phyloP scores from a whole-genome alignment of 2,797 vertebrate genomes.

The Taeniopygia guttata region DNA sequence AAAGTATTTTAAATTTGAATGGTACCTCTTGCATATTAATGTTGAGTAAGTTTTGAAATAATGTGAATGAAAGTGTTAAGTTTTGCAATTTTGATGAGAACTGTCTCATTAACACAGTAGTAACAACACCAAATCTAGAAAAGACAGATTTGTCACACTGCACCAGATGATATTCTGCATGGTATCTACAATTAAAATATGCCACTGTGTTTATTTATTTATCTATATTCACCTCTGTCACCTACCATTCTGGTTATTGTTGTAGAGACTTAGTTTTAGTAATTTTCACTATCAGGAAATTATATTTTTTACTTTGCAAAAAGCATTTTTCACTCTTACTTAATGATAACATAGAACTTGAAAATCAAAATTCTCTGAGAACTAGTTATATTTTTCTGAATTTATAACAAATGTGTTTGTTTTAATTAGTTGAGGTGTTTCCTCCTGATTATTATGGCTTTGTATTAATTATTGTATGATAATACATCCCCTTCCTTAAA shows the following conservation, averaged over 20 bases:
- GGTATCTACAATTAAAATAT: background rate
- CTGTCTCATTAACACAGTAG: background rate
- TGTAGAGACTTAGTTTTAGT: background rate
- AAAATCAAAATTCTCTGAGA: background rate
- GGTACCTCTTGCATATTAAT: background rate
- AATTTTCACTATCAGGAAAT: background rate
- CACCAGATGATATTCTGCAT: background rate
- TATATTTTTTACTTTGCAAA: background rate
- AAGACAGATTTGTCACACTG: background rate
- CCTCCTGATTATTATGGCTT: background rate
- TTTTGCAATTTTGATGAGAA: background rate
- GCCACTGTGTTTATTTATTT: accelerated
- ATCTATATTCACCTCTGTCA: background rate
- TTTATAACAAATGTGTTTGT: background rate
- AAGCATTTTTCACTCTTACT: background rate
- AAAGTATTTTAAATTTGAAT: background rate
- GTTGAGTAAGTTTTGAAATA: background rate
- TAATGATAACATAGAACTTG: background rate
- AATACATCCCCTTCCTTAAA: accelerated
- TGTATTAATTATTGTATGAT: background rate
- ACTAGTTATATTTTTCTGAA: background rate
- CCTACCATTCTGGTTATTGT: background rate
- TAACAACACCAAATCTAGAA: background rate
- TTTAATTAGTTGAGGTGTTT: background rate
- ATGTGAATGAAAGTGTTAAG: background rate